Evolutionary conservation across 2,888 invertebrate species (phyloP).

Genomic region (Lampropteryx suffumata): DNA sequence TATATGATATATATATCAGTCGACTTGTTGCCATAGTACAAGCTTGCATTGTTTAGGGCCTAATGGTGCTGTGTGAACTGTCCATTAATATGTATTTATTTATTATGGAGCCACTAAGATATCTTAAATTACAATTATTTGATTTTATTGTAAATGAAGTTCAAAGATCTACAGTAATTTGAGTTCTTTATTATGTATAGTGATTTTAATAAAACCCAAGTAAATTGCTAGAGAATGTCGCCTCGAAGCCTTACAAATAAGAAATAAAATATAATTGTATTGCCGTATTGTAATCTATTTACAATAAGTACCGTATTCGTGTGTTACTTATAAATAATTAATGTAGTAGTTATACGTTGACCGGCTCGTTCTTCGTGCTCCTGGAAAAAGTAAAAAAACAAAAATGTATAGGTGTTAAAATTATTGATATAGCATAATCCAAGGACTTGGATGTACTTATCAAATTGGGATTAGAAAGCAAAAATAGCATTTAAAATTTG

Average conservation of each 20-base stretch:
- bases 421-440: not conserved
- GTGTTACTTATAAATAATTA: not conserved
- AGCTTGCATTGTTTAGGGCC: too few species aligned
- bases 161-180: too few species aligned
- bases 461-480: too few species aligned
- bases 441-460: not conserved
- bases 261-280: constrained; percentile 23
- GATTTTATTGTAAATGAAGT: not conserved
- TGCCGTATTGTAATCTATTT: constrained; percentile 16
- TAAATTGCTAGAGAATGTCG: not conserved
- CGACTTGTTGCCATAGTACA: too few species aligned
- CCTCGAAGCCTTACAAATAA: constrained; percentile 6
- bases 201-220: too few species aligned
- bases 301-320: constrained; percentile 18
- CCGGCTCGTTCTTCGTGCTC: constrained; percentile 48
- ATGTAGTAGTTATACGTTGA: constrained; percentile 40
- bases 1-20: too few species aligned
- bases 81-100: too few species aligned
- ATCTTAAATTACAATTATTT: too few species aligned
- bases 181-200: too few species aligned
- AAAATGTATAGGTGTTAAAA: too few species aligned
- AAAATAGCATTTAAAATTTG: not conserved
- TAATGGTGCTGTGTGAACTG: too few species aligned
- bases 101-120: too few species aligned
- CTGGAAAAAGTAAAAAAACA: constrained; percentile 38